phyloP scores from a whole-genome alignment of 1,140 invertebrate genomes.

The Caenorhabditis briggsae region DNA sequence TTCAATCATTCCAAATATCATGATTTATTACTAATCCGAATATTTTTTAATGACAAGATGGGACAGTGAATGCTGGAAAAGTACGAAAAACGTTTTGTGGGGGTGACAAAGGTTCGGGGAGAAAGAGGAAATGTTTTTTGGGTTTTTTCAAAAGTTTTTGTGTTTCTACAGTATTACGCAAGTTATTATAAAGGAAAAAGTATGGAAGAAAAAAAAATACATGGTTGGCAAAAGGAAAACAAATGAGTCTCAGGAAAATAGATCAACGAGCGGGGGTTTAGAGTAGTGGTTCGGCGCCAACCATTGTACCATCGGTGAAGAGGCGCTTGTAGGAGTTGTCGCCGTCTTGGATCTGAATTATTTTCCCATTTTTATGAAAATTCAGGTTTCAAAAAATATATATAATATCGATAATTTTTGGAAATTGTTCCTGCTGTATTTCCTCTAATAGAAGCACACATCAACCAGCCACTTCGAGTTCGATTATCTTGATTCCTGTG shows the following conservation, averaged over 20 bases:
- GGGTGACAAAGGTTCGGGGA: background rate
- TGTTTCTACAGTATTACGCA: background rate
- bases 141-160: constrained; percentile 60
- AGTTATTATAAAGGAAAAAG: too few relatives aligned
- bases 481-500: too few relatives aligned
- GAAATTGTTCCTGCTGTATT: too few relatives aligned
- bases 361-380: background rate
- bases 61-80: too few relatives aligned
- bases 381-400: too few relatives aligned
- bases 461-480: too few relatives aligned
- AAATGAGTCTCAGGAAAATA: background rate
- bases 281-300: constrained; percentile 34
- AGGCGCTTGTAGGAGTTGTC: constrained; percentile 58
- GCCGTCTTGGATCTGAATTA: constrained; percentile 65
- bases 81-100: background rate
- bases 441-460: too few relatives aligned
- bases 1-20: background rate
- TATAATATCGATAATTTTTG: too few relatives aligned
- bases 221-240: constrained; percentile 51
- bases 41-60: too few relatives aligned
- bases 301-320: constrained; percentile 64
- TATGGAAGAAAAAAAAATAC: too few relatives aligned
- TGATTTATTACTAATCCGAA: too few relatives aligned
- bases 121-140: constrained; percentile 42
- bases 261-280: constrained; percentile 36